Evolutionary conservation across 2,113 vertebrate species (phyloP).

Genomic region (Pampusana beccarii): DNA sequence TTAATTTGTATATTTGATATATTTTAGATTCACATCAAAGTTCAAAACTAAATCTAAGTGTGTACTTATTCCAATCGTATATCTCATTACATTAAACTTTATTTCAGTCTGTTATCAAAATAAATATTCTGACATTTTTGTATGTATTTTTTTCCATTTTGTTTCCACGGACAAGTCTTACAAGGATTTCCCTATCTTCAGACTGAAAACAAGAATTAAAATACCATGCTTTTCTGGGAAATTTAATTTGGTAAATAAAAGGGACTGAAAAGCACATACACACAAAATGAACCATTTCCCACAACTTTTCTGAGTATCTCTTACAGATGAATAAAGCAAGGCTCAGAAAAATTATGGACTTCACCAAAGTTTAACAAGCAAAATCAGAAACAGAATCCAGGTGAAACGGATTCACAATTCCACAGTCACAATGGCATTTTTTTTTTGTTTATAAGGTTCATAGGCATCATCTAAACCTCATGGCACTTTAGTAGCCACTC

Average conservation of each 20-base stretch:
- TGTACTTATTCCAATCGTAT: background rate
- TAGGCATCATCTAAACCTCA: background rate
- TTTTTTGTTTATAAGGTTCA: background rate
- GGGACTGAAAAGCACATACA: background rate
- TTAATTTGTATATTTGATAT: background rate
- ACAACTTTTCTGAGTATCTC: background rate
- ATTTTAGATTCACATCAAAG: background rate
- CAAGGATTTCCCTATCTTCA: background rate
- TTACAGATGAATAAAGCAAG: background rate
- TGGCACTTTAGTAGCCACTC: background rate
- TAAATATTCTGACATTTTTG: background rate
- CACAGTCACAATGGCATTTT: background rate
- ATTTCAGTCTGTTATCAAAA: background rate
- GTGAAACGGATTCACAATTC: background rate
- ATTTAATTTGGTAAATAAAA: background rate
- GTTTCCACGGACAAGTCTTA: background rate
- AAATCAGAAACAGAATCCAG: background rate
- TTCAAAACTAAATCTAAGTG: background rate
- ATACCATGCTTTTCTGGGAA: background rate
- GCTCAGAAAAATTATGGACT: background rate
- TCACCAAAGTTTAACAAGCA: background rate
- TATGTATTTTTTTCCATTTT: background rate
- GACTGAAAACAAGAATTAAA: background rate
- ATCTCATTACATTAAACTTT: background rate
- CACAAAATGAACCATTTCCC: background rate